Evolutionary conservation across 2,888 invertebrate genomes (phyloP).

Genomic region (Lycocerus yunnanus): DNA sequence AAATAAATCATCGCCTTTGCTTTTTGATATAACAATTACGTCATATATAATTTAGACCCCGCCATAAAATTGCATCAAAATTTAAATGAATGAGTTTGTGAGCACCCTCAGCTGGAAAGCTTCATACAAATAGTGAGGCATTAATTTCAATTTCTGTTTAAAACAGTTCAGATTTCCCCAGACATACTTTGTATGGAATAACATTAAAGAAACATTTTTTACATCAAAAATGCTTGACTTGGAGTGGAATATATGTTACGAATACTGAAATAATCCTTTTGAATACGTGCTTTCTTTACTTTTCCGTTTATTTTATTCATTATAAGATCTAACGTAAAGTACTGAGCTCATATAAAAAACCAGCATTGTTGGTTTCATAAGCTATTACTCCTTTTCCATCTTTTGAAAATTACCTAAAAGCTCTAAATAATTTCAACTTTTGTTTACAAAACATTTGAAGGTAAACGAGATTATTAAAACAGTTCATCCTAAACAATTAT

Average conservation of each 20-base stretch:
- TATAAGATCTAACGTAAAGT: background rate
- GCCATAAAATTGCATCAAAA: conserved; percentile 3
- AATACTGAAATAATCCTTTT: background rate
- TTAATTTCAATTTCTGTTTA: conserved; percentile 3
- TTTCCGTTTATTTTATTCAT: background rate
- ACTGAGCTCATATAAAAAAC: background rate
- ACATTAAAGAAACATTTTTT: conserved; percentile 1
- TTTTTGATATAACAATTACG: conserved; percentile 3
- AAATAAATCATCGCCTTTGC: background rate
- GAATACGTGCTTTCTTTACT: background rate
- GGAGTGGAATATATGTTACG: background rate
- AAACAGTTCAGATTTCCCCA: conserved; percentile 3
- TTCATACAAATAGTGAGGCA: conserved; percentile 2
- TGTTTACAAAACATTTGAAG: background rate
- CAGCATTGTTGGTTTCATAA: background rate
- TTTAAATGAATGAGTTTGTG: conserved; percentile 3
- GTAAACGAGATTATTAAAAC: background rate
- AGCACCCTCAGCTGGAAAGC: background rate
- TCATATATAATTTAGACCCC: background rate
- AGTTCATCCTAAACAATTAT: background rate
- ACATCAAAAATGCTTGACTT: background rate
- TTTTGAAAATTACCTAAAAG: background rate
- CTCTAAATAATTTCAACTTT: background rate
- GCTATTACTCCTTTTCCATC: background rate
- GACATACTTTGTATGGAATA: background rate